Conservation (phyloP, 2,797 vertebrate species). For the Onychomys arenicola region DNA sequence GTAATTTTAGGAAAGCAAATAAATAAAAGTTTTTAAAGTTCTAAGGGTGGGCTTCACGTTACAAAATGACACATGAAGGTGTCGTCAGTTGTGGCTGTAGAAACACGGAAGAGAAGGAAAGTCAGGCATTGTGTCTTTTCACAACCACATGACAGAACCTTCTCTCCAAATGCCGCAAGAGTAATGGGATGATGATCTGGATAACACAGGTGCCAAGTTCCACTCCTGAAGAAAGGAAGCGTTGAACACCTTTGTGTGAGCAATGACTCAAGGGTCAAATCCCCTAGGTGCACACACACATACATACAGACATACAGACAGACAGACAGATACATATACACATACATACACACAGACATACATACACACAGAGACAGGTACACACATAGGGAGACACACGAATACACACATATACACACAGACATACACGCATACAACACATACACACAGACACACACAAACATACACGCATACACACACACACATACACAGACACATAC, state of each 20-base stretch:
- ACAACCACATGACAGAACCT: slow-evolving; percentile 30
- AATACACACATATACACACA: accelerated
- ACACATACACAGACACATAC: accelerated
- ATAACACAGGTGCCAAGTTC: background rate
- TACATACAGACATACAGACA: accelerated
- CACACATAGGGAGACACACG: accelerated
- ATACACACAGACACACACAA: no score
- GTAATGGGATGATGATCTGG: slow-evolving; percentile 35
- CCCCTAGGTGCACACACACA: background rate
- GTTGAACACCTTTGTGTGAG: slow-evolving; percentile 36
- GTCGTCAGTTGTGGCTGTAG: background rate
- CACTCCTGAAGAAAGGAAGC: slow-evolving; percentile 20
- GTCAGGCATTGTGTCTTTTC: slow-evolving; percentile 42
- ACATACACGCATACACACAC: no score
- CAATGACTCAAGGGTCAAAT: slow-evolving; percentile 41
- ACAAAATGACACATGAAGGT: slow-evolving; percentile 8
- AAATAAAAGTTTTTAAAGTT: background rate
- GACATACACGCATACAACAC: accelerated
- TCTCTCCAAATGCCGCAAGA: slow-evolving; percentile 56
- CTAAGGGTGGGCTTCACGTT: slow-evolving; percentile 5
- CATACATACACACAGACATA: accelerated
- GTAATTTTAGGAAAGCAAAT: slow-evolving; percentile 70
- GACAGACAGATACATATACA: accelerated
- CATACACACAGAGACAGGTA: accelerated
- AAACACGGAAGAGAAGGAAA: slow-evolving; percentile 30